Evolutionary conservation across 2,113 vertebrate species (phyloP), one percentile per base, ranked within the genome.

Genomic region (Pomatostomus ruficeps): DNA sequence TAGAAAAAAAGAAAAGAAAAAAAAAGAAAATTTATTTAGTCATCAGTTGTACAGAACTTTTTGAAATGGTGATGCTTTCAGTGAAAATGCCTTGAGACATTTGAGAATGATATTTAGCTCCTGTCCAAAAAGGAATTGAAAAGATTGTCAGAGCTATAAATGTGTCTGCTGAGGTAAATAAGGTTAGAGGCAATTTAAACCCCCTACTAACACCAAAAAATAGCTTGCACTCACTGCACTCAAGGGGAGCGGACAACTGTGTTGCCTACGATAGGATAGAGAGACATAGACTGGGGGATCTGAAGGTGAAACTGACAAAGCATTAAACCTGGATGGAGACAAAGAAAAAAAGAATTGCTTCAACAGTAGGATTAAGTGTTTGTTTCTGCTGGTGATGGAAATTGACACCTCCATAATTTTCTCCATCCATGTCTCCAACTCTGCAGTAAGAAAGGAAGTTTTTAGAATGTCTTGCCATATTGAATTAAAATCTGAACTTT

Each of bases 1-100:
- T 98, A 36, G 43, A 90, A 88, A 79, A 84, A n/a, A 94, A 73
- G 70, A 38, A n/a, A n/a, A n/a, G n/a, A n/a, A 93, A 58, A 20
- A 83, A 58, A n/a, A 92, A 68, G 49, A 66, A 93, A 84, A 73
- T 6, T 25, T n/a, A 87, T 70, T 89, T 61, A 96, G 42, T 68
- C 28, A 51, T 92, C 9, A 13, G 5, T 51, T 35, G 11, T 31
- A 48, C 9, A 19, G 9, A 73, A 13, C 3, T 58, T 93, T 82
- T 61, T 72, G 38, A 78, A 93, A 89, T 65, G 2, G 38, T 65
- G 23, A 36, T 42, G 2, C 43, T 96, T 87, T 84, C 38, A 65
- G 46, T 45, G 57, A 81, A 91, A 95, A 74, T 1, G 17, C 28
- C 48, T 67, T 75, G 33, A 71, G 25, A 61, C 2, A 0, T 45